These are phyloP conservation scores for Coenonympha glycerion DNA, from an alignment of 2,888 invertebrate species.

Conservation along the genomic window DNA sequence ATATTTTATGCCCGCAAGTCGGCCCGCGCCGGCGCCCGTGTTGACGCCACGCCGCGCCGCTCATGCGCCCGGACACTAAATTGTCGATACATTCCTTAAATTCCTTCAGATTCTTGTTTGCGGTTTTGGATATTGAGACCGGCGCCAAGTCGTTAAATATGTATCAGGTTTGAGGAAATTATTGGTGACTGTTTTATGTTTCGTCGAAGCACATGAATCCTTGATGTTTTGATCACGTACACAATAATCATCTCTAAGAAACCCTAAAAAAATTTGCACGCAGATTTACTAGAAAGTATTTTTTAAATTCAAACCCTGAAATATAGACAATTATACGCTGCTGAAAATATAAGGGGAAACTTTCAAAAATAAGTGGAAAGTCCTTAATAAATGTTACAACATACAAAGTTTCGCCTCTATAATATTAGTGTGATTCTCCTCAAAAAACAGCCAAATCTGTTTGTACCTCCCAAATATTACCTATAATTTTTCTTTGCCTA, in stretches of 20 bases:
- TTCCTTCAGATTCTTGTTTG: conserved; percentile 55
- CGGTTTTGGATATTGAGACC: conserved; percentile 45
- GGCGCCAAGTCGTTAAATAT: conserved; percentile 37
- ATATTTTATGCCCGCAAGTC: conserved; percentile 34
- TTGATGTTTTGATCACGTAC: background rate
- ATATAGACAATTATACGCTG: too few relatives aligned
- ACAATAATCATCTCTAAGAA: background rate
- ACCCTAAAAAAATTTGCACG: too few relatives aligned
- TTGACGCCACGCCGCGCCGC: conserved; percentile 39
- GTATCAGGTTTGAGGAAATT: conserved; percentile 27
- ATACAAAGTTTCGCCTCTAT: too few relatives aligned
- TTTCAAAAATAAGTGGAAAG: too few relatives aligned
- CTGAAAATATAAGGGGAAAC: too few relatives aligned
- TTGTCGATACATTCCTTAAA: conserved; percentile 57
- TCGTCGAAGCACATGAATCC: conserved; percentile 7
- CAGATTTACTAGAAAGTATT: too few relatives aligned
- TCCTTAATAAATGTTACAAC: too few relatives aligned
- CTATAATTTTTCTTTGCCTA: too few relatives aligned
- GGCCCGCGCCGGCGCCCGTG: conserved; percentile 50
- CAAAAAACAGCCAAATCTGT: too few relatives aligned
- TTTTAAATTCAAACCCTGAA: too few relatives aligned
- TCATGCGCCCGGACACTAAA: conserved; percentile 53
- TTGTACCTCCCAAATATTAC: too few relatives aligned
- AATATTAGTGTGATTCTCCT: too few relatives aligned
- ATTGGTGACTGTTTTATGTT: conserved; percentile 21